A percentile compares a stretch with the other conserved stretches of the same genome.
These are phyloP conservation scores for Macquaria australasica DNA, from an alignment of 2,113 vertebrate genomes.

Conservation along the genomic window DNA sequence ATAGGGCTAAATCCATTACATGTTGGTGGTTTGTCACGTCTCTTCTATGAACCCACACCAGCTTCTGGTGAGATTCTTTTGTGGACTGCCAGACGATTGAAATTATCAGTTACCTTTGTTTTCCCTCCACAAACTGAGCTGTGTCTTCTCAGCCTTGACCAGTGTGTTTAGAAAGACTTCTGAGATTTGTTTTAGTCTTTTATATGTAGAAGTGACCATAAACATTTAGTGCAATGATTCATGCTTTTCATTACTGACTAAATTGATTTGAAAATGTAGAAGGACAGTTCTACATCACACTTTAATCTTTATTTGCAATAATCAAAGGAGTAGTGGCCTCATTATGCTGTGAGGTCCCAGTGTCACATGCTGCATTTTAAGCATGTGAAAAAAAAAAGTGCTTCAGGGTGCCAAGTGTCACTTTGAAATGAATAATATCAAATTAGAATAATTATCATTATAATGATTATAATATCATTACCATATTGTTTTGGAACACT, in stretches of 20 bases:
- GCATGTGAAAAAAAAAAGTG: neutral
- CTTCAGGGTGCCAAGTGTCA: neutral
- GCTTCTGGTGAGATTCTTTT: neutral
- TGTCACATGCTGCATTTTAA: conserved; percentile 3
- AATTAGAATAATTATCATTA: neutral
- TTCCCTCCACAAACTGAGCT: neutral
- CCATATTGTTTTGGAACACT: conserved; percentile 10
- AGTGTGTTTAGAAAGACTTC: neutral
- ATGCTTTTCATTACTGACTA: neutral
- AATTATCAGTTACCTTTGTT: neutral
- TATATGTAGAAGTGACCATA: neutral
- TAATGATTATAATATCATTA: conserved; percentile 1
- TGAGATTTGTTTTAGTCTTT: neutral
- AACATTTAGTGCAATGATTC: neutral
- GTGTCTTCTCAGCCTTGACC: neutral
- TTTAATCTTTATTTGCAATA: neutral
- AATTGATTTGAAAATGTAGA: neutral
- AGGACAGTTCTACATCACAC: neutral
- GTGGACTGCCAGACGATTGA: neutral
- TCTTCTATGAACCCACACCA: conserved; percentile 11
- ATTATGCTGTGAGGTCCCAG: neutral
- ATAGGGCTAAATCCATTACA: conserved; percentile 12
- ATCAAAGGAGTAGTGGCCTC: neutral
- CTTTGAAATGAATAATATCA: conserved; percentile 22
- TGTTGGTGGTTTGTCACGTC: conserved; percentile 6